Evolutionary conservation across 2,888 invertebrate species (phyloP), one percentile per base, ranked within the genome.

Genomic region (Ecdyonurus torrentis): DNA sequence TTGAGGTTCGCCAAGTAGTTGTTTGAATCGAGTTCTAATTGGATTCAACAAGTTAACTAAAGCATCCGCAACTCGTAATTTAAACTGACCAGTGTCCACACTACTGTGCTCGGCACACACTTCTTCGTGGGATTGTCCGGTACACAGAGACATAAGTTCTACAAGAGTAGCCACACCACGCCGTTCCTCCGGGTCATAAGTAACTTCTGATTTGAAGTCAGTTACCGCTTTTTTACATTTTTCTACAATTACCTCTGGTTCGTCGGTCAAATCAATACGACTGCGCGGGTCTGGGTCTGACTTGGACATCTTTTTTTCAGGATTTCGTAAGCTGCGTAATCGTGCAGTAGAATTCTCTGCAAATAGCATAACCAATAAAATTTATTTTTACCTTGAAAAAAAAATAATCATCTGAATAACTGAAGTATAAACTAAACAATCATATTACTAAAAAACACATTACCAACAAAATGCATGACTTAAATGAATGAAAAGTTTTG

Each of bases 281-380:
- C 89, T 86, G 71, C 84, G 87, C 0, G 81, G 74, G 75, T 92
- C 87, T 0, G 78, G 72, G 71, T 93, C 91, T 0, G 98, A 98
- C 77, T 99, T 99, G 15, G 98, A 98, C 99, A 99, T 99, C 79
- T 99, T 99, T 71, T 87, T 89, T 0, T 73, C 72, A 0, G 97
- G 95, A 71, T 93, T 86, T 59, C 92, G 81, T 7, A 99, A 78
- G 71, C 93, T 95, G 70, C 84, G 84, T 64, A 98, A 79, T 59
- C 86, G 79, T 63, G 80, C 79, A 70, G 79, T 78, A 55, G 81
- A 79, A 65, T 80, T 79, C 58, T 79, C 81, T 81, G 68, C 52
- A 70, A 67, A 59, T 53, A 20, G n/a, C 23, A 20, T 61, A 62
- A 53, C 60, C 64, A 62, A 62, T 61, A 53, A 63, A 66, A 61